These are phyloP conservation scores for Dinothrombium tinctorium DNA, from an alignment of 1,140 invertebrate genomes.

Conservation along the genomic window DNA sequence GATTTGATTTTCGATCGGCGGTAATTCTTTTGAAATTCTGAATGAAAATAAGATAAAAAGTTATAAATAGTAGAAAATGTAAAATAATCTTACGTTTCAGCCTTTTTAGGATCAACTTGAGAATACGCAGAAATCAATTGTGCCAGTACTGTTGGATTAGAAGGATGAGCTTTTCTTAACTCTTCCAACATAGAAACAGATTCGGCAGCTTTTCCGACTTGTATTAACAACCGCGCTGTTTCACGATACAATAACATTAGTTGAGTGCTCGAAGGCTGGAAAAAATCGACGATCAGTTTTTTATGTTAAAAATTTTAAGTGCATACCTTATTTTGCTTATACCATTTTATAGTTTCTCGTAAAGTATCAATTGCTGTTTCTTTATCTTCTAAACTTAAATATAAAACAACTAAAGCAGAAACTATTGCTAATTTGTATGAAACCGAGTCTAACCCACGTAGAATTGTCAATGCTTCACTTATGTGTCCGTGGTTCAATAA, in stretches of 20 bases:
- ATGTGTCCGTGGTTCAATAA: slow-evolving; percentile 37
- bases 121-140: slow-evolving; percentile 70
- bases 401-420: slow-evolving; percentile 56
- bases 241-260: slow-evolving; percentile 42
- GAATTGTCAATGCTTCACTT: slow-evolving; percentile 42
- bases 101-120: slow-evolving; percentile 44
- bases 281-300: neutral
- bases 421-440: slow-evolving; percentile 18
- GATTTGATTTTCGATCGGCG: slow-evolving; percentile 35
- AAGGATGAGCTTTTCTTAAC: slow-evolving; percentile 44
- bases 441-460: slow-evolving; percentile 31
- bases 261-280: slow-evolving; percentile 15
- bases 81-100: slow-evolving; percentile 27
- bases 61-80: slow-evolving; percentile 3
- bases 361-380: slow-evolving; percentile 47
- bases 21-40: slow-evolving; percentile 29
- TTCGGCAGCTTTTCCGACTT: slow-evolving; percentile 41
- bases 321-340: slow-evolving; percentile 51
- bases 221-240: slow-evolving; percentile 55
- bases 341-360: slow-evolving; percentile 58
- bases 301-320: slow-evolving; percentile 13
- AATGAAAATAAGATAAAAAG: neutral
- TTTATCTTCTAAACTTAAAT: slow-evolving; percentile 47
- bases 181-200: slow-evolving; percentile 64
- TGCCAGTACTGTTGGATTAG: slow-evolving; percentile 51